These are phyloP conservation scores for Aphodius sticticus DNA, from an alignment of 2,888 invertebrate species.

Conservation along the genomic window DNA sequence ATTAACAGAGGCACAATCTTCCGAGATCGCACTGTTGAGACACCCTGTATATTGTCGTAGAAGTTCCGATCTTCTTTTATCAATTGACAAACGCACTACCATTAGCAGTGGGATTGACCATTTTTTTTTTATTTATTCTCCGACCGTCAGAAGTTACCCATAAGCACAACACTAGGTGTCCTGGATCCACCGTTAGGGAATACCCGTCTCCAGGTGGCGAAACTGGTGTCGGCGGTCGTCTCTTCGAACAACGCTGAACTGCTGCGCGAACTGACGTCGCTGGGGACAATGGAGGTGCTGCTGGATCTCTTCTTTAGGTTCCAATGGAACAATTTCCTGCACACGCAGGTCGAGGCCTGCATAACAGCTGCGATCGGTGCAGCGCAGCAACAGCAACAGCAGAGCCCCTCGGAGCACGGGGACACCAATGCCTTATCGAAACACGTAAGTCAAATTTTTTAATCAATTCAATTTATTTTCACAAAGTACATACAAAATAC, in stretches of 20 bases:
- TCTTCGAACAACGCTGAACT: conserved; percentile 76
- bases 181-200: conserved; percentile 81
- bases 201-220: conserved; percentile 81
- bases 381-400: conserved; percentile 14
- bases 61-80: too few species aligned
- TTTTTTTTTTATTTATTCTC: conserved; percentile 25
- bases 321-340: conserved; percentile 95
- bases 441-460: too few species aligned
- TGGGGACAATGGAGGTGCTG: conserved; percentile 68
- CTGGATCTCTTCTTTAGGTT: conserved; percentile 90
- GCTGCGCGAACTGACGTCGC: conserved; percentile 67
- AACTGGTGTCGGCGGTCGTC: conserved; percentile 79
- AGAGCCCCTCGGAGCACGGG: conserved; percentile 51
- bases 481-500: too few species aligned
- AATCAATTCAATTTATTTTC: too few species aligned
- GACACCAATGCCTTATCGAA: conserved; percentile 62
- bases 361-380: conserved; percentile 73
- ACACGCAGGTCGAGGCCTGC: conserved; percentile 86
- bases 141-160: conserved; percentile 65
- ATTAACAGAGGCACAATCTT: too few species aligned
- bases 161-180: conserved; percentile 74
- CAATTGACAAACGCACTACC: too few species aligned
- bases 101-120: conserved; percentile 30
- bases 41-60: too few species aligned
- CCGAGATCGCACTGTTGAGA: too few species aligned